A percentile compares a stretch with the other conserved stretches of the same genome.
Evolutionary conservation across 2,888 invertebrate species (phyloP).

Genomic region (Limenitis arthemis): DNA sequence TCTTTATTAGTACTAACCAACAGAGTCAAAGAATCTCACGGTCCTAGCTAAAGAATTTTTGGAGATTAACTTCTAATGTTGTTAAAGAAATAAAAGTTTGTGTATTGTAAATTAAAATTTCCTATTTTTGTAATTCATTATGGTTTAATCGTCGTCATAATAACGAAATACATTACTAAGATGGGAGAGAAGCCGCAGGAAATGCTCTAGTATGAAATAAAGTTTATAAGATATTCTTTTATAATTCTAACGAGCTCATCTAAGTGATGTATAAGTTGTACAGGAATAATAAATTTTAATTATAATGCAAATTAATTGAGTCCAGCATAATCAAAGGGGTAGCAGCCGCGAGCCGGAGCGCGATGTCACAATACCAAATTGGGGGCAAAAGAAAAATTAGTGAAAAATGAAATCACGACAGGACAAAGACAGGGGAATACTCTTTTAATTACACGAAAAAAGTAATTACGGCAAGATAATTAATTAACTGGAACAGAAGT

Average conservation of each 20-base stretch:
- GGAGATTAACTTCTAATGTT: no score
- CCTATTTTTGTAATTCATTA: no score
- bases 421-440: constrained; percentile 71
- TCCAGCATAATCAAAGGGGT: constrained; percentile 68
- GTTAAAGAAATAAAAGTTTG: no score
- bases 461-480: constrained; percentile 72
- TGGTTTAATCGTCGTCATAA: no score
- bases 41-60: no score
- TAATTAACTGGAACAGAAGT: constrained; percentile 73
- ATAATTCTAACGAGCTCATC: constrained; percentile 10
- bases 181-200: neutral
- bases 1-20: no score
- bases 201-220: constrained; percentile 9
- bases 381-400: constrained; percentile 76
- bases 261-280: constrained; percentile 22
- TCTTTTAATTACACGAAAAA: constrained; percentile 73
- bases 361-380: constrained; percentile 65
- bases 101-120: no score
- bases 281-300: constrained; percentile 63
- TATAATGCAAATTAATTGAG: constrained; percentile 69
- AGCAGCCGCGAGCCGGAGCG: constrained; percentile 61
- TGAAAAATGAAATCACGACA: constrained; percentile 71
- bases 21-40: no score
- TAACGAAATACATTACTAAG: no score
- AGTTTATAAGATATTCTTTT: constrained; percentile 18